Base-by-base conservation (phyloP, 2,797 vertebrate genomes). In the Labeo calbasu region DNA sequence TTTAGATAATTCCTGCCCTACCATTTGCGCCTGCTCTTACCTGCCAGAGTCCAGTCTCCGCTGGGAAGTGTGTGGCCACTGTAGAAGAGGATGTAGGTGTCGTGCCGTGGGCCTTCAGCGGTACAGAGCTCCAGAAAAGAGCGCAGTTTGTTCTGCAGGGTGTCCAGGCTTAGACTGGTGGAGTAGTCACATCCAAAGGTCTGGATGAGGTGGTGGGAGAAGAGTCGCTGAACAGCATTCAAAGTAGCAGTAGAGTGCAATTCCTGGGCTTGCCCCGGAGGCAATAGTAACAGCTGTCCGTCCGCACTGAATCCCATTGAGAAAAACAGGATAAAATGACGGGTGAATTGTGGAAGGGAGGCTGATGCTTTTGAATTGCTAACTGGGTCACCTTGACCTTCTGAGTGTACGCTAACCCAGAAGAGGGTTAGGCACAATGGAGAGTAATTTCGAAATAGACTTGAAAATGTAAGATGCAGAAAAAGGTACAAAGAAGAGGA, bases 121-220 rank as follows among this genome's bases (percentile, higher is more conserved):
- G 98, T 99, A 17, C 96, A 95, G 73, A 97, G 95, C 36, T 99
- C 98, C 89, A 99, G 94, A 77, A 99, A 99, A 89, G 92, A 91
- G 83, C 96, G 96, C 81, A 99, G 93, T 92, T 99, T 99, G 85
- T 93, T 91, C 90, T 95, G 95, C 46, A 97, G 86, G 12, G 95
- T 92, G 88, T 99, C 97, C 88, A 96, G 93, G 12, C 95, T 95
- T 40, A 99, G 92, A 3, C 97, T 97, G 46, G 98, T 98, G 79
- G 97, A 98, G 92, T 99, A 99, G 92, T 99, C 98, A 86, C 98
- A 99, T 81, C 98, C 96, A 0, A 97, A 99, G 0, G 95, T 97
- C 91, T 99, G 96, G 89, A 99, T 95, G 96, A 99, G 97, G 93
- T 99, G 97, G 92, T 97, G 96, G 0, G 97, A 96, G 94, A 99